A percentile compares a stretch with the other conserved stretches of the same genome.
These are phyloP conservation scores for Thamnophis sirtalis DNA, from an alignment of 2,113 vertebrate genomes.

Conservation along the genomic window DNA sequence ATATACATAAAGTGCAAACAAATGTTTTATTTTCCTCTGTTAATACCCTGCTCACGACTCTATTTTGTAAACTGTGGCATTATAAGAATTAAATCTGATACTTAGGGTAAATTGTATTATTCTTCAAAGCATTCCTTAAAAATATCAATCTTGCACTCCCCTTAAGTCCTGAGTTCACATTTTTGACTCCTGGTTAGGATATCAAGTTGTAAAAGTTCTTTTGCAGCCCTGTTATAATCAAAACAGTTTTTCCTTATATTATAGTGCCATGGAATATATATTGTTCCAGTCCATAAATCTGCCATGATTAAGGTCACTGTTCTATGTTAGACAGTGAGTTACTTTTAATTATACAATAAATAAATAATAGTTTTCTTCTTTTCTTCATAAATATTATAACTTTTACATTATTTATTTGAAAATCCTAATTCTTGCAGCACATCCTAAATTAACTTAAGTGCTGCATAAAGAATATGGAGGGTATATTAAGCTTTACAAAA, in stretches of 20 bases:
- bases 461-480: not conserved
- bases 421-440: not conserved
- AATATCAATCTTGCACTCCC: not conserved
- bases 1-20: not conserved
- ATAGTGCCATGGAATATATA: not conserved
- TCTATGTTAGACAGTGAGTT: conserved; percentile 1
- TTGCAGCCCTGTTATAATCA: not conserved
- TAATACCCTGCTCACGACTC: not conserved
- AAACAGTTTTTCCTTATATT: not conserved
- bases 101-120: not conserved
- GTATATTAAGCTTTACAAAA: conserved; percentile 13
- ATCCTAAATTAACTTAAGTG: not conserved
- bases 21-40: not conserved
- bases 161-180: not conserved
- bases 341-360: conserved; percentile 26
- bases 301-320: not conserved
- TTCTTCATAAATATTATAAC: conserved; percentile 32
- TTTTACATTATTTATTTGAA: conserved; percentile 16
- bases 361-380: conserved; percentile 20
- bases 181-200: not conserved
- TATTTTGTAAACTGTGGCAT: not conserved
- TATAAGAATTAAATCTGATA: not conserved
- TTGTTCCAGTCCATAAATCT: not conserved
- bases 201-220: not conserved
- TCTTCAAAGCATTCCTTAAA: not conserved